Evolutionary conservation across 2,888 invertebrate genomes (phyloP), one percentile per base, ranked within the genome.

Genomic region (Heteromurus nitidus): DNA sequence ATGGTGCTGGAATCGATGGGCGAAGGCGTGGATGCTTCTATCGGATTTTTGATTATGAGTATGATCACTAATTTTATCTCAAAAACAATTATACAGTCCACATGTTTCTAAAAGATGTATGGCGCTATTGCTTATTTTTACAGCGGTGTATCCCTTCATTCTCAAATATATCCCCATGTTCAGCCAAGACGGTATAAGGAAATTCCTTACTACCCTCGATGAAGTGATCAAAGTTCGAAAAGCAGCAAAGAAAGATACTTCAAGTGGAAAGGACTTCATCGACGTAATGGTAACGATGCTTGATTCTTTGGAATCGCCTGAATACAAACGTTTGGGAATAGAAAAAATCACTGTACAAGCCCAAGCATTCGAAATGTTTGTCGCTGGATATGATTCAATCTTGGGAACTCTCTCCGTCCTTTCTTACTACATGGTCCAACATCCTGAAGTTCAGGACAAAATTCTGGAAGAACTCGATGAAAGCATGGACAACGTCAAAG

Each of bases 321-420:
- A 83, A 42, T 83, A 53, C n/a, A 77, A 79, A 58, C 67, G 68
- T 0, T 44, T 83, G 0, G 77, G 77, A 3, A 83, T 83, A 13
- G 47, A 73, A 0, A 70, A 69, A 53, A 47, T 44, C 5, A 65
- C 65, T 18, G 31, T 83, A 1, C 67, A 74, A 30, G 77, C 81
- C 2, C 83, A 83, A 65, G 83, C 77, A 1, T 70, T 81, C 24
- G 83, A 83, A 74, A 77, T 83, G 70, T 83, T 83, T 55, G 28
- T 79, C 18, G 83, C 83, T 5, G 83, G 81, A 1, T 83, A 69
- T 30, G 77, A 74, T 28, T 69, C 74, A 13, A 55, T 83, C 7
- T 18, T 68, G 0, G 69, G 36, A n/a, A 69, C 82, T 20, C 36
- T 72, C 1, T 28, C 58, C 5, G 20, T 67, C 9, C 70, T 82